These are phyloP conservation scores for Lochmaea crataegi DNA, from an alignment of 2,888 invertebrate species.

Conservation along the genomic window DNA sequence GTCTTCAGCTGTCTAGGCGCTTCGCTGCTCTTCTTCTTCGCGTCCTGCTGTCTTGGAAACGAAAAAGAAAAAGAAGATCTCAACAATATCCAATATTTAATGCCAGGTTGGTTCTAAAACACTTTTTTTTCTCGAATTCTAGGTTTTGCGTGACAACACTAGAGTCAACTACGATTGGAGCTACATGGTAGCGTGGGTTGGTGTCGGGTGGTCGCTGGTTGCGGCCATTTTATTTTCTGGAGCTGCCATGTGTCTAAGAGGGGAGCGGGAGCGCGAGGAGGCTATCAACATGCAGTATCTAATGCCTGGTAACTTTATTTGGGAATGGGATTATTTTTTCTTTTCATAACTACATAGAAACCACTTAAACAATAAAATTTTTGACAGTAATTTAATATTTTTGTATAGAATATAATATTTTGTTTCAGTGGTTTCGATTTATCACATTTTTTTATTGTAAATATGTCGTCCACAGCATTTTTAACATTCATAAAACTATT, in stretches of 20 bases:
- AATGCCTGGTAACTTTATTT: constrained; percentile 84
- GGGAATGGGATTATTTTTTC: constrained; percentile 19
- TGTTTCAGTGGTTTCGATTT: not conserved
- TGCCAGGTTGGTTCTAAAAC: constrained; percentile 75
- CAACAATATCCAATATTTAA: constrained; percentile 87
- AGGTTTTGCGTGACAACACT: constrained; percentile 88
- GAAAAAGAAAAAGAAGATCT: constrained; percentile 80
- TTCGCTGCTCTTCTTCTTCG: constrained; percentile 82
- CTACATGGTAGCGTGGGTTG: constrained; percentile 97
- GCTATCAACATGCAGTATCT: constrained; percentile 97
- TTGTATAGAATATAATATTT: not conserved
- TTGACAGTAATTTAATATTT: not conserved
- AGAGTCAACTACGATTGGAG: constrained; percentile 95
- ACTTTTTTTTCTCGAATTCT: constrained; percentile 53
- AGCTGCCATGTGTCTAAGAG: constrained; percentile 93
- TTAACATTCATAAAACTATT: not conserved
- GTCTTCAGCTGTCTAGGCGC: constrained; percentile 81
- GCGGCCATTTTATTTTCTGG: constrained; percentile 93
- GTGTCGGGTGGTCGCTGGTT: constrained; percentile 90
- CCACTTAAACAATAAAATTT: not conserved
- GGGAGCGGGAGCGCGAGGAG: constrained; percentile 93
- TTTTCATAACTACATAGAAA: not conserved
- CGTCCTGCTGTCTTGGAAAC: constrained; percentile 81
- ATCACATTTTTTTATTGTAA: not conserved
- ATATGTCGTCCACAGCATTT: not conserved